phyloP scores from a whole-genome alignment of 2,888 invertebrate species.

The Thysanoteuthis rhombus region DNA sequence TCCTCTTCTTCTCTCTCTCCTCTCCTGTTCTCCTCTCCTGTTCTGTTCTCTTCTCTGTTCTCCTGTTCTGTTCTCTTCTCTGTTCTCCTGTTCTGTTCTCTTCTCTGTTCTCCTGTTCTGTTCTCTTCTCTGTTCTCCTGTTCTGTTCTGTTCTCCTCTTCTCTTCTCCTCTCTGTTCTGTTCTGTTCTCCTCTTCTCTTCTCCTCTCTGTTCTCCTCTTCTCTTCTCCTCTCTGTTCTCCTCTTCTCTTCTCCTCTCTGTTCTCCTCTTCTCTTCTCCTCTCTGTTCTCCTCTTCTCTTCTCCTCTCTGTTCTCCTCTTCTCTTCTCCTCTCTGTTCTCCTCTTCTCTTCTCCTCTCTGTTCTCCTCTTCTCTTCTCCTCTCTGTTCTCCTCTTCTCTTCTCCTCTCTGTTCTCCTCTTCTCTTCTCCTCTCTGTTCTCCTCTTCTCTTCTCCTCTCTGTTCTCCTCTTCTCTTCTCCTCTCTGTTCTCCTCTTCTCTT shows the following conservation, averaged over 20 bases:
- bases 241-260: background rate
- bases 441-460: background rate
- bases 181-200: background rate
- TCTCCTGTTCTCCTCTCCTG: no score
- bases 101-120: no score
- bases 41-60: no score
- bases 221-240: background rate
- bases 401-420: background rate
- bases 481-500: no score
- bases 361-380: background rate
- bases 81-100: no score
- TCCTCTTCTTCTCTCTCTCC: no score
- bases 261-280: background rate
- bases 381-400: background rate
- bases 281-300: background rate
- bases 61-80: no score
- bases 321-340: background rate
- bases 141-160: background rate
- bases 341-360: no score
- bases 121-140: no score
- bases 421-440: background rate
- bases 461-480: background rate
- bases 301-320: background rate
- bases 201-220: background rate
- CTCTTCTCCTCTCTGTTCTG: background rate